Conservation (phyloP, 2,888 invertebrate species). For the Caenorhabditis drosophilae region DNA sequence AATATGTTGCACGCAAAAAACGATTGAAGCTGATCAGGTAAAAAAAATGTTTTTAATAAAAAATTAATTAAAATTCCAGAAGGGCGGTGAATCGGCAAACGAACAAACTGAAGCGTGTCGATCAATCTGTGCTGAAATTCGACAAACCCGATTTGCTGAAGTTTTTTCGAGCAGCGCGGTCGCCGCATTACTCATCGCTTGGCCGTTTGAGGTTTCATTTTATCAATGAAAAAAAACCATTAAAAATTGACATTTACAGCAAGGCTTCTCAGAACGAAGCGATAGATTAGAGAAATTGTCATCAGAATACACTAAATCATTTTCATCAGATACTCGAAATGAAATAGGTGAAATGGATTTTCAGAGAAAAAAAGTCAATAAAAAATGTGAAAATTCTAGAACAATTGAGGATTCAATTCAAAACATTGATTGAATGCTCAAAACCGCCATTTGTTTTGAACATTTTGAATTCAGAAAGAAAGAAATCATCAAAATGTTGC, state of each 20-base stretch:
- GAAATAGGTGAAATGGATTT: no score
- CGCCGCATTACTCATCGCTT: constrained; percentile 52
- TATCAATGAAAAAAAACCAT: not conserved
- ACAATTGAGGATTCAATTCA: constrained; percentile 37
- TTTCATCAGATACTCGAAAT: constrained; percentile 47
- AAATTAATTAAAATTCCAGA: no score
- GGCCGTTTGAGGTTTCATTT: constrained; percentile 43
- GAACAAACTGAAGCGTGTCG: constrained; percentile 31
- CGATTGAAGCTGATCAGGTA: constrained; percentile 34
- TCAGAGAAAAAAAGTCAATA: no score
- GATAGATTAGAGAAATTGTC: constrained; percentile 30
- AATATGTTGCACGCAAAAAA: constrained; percentile 46
- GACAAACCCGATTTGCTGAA: constrained; percentile 37
- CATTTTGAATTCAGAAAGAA: constrained; percentile 22
- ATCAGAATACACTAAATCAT: constrained; percentile 23
- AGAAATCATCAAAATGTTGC: constrained; percentile 10
- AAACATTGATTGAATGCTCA: constrained; percentile 38
- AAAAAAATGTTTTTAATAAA: no score
- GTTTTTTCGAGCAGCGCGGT: constrained; percentile 44
- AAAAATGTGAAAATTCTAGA: no score
- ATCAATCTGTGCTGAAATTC: constrained; percentile 40
- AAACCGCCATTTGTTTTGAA: constrained; percentile 36
- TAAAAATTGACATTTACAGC: constrained; percentile 6
- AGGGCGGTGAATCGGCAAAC: not conserved
- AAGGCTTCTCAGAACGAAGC: constrained; percentile 33